phyloP scores from a whole-genome alignment of 2,797 vertebrate species.

The Notolabrus celidotus region DNA sequence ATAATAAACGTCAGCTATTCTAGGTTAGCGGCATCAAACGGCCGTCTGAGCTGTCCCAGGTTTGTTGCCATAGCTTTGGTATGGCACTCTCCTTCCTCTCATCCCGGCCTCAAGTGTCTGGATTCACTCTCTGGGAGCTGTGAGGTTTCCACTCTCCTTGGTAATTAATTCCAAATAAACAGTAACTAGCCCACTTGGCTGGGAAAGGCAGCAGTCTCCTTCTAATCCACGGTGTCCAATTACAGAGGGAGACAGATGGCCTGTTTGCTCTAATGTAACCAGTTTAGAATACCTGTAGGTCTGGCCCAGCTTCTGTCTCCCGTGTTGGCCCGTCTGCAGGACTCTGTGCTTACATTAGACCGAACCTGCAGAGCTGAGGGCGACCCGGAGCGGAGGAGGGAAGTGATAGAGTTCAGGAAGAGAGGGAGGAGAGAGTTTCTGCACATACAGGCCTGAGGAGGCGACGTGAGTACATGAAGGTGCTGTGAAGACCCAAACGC shows the following conservation, averaged over 20 bases:
- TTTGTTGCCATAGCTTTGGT: constrained; percentile 39
- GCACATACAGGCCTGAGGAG: constrained; percentile 15
- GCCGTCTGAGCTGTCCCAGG: constrained; percentile 15
- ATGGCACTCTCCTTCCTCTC: constrained; percentile 41
- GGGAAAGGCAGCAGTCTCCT: constrained; percentile 53
- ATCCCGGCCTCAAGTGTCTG: constrained; percentile 61
- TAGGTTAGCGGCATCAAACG: constrained; percentile 6
- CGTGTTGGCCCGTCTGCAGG: constrained; percentile 44
- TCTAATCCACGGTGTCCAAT: constrained; percentile 71
- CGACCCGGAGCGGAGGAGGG: constrained; percentile 18
- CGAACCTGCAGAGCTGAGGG: constrained; percentile 50
- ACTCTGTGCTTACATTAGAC: constrained; percentile 73
- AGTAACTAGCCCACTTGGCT: constrained; percentile 77
- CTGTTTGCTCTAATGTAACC: constrained; percentile 78
- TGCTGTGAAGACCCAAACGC: too few species aligned
- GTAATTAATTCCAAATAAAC: constrained; percentile 84
- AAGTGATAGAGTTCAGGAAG: constrained; percentile 62
- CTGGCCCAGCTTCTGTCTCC: constrained; percentile 69
- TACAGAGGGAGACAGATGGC: constrained; percentile 72
- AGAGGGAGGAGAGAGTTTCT: too few species aligned
- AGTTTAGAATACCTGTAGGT: constrained; percentile 76
- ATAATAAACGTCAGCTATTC: constrained; percentile 37
- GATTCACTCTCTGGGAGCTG: constrained; percentile 57
- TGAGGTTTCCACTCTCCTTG: constrained; percentile 71
- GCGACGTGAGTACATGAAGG: too few species aligned